Evolutionary conservation across 2,888 invertebrate genomes (phyloP).

Genomic region (Melipona beecheii): DNA sequence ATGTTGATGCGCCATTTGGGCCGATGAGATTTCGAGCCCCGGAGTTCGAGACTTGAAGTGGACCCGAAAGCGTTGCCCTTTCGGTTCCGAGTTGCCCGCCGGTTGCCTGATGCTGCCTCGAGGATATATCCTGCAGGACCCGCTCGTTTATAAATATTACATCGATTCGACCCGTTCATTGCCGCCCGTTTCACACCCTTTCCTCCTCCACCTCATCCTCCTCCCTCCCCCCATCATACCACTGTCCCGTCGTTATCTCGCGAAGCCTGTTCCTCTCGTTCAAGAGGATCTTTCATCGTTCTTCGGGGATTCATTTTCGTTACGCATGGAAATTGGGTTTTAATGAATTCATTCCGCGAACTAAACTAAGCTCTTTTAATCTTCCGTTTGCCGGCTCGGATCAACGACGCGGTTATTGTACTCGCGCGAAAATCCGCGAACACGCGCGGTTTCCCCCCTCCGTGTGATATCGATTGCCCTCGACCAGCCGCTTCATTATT

Average conservation of each 20-base stretch:
- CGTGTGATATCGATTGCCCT: not conserved
- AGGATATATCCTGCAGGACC: conserved; percentile 70
- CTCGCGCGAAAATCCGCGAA: not conserved
- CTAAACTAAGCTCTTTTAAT: conserved; percentile 33
- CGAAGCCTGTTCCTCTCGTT: not conserved
- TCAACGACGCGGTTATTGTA: conserved; percentile 5
- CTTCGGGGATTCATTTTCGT: conserved; percentile 49
- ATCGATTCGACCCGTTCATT: conserved; percentile 62
- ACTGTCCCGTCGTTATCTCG: too few species aligned
- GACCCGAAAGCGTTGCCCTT: conserved; percentile 71
- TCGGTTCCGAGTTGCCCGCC: conserved; percentile 38
- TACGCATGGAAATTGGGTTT: conserved; percentile 45
- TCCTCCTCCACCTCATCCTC: not conserved
- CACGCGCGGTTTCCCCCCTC: not conserved
- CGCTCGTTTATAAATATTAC: conserved; percentile 80
- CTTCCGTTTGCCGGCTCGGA: conserved; percentile 10
- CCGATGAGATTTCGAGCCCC: conserved; percentile 82
- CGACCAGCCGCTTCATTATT: conserved; percentile 3
- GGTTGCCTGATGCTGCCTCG: conserved; percentile 57
- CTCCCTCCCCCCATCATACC: too few species aligned
- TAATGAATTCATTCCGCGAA: conserved; percentile 38
- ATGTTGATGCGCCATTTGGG: conserved; percentile 84
- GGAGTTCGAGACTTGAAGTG: conserved; percentile 80
- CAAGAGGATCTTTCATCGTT: conserved; percentile 31
- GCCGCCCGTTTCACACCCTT: conserved; percentile 4